These are phyloP conservation scores for Eurystomus glaucurus DNA, from an alignment of 2,797 vertebrate genomes.

Conservation along the genomic window DNA sequence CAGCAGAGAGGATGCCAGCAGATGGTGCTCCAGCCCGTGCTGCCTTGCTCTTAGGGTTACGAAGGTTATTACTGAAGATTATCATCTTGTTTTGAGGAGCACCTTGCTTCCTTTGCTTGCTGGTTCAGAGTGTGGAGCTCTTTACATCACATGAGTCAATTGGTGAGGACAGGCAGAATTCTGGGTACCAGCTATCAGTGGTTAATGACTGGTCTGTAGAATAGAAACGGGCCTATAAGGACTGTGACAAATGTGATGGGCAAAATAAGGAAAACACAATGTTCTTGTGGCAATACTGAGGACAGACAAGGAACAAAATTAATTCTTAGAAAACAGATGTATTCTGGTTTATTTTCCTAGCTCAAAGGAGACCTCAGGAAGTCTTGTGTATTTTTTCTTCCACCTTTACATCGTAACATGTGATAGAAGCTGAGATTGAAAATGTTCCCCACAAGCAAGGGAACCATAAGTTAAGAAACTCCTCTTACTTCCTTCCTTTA, in stretches of 20 bases:
- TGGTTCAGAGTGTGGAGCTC: not conserved
- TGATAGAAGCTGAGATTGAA: not conserved
- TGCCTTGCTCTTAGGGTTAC: not conserved
- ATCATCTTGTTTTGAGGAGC: not conserved
- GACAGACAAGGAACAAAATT: not conserved
- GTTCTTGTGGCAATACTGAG: not conserved
- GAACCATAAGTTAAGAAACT: not conserved
- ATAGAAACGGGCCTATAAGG: not conserved
- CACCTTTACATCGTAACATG: not conserved
- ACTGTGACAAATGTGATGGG: not conserved
- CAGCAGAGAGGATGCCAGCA: conserved; percentile 16
- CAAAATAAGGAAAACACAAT: not conserved
- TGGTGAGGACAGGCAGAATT: not conserved
- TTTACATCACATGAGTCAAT: not conserved
- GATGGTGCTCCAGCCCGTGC: conserved; percentile 58
- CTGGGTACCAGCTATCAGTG: not conserved
- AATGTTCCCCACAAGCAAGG: not conserved
- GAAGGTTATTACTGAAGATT: not conserved
- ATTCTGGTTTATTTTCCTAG: not conserved
- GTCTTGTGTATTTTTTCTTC: not conserved
- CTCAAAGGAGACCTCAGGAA: not conserved
- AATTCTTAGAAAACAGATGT: not conserved
- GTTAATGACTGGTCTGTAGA: not conserved
- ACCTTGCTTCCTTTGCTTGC: not conserved
- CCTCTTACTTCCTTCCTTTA: not conserved